Evolutionary conservation across 2,113 vertebrate species (phyloP), one percentile per base, ranked within the genome.

Genomic region (Hippocampus barbouri): DNA sequence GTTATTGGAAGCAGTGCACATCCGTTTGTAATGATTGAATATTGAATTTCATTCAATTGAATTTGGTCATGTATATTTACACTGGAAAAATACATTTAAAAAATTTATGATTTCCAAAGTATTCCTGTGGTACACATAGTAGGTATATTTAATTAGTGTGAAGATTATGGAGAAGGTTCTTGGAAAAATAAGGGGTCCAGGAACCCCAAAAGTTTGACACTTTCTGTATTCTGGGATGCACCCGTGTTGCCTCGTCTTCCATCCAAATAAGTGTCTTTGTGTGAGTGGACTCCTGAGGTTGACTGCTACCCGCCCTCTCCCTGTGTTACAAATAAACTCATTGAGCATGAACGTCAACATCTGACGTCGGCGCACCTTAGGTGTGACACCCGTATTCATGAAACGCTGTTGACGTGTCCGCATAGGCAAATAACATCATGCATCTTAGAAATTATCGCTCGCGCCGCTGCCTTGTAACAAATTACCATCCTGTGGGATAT

Each of bases 371-470:
- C 59, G 71, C 69, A 72, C 74, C 78, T 83, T 62, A 70, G 80
- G 72, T 82, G 76, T 80, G 74, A 79, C 74, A 81, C 65, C 66
- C 63, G 11, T 83, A 84, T 81, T 82, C 83, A 86, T 81, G 79
- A 79, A 68, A 65, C 77, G 57, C 40, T 53, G 40, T 27, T 54
- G n/a, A 30, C 73, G 78, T 1, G 47, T 76, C 77, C 66, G 68
- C 72, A 69, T 65, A 78, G 64, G 71, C 69, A 78, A 80, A 83
- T 80, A 81, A 78, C 80, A 76, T 68, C 78, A 73, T 86, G 67
- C 69, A 80, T 88, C 81, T 86, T 5, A 0, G 61, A 84, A 84
- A 84, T 84, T 74, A 84, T 73, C 75, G 76, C 61, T 82, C 78
- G 71, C 63, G 64, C 27, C 45, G 21, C 23, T 67, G 45, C 43